Base-by-base conservation (phyloP, 2,113 vertebrate genomes). In the cat (Felis catus) region DNA sequence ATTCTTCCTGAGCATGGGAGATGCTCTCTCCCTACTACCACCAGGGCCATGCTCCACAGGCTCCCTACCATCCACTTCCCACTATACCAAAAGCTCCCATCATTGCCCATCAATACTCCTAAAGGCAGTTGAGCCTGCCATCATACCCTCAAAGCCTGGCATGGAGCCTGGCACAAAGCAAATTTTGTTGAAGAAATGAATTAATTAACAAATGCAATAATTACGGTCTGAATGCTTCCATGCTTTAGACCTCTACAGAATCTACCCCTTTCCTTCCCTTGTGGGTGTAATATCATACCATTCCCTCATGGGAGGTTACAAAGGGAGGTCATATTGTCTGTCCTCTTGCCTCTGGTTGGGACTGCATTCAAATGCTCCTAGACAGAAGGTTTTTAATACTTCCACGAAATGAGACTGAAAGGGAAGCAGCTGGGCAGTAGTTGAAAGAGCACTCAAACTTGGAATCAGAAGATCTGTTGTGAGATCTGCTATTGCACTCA, bases 391-490 rank as follows among this genome's bases (percentile, higher is more conserved):
- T 76, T 96, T 83, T 81, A 86, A 94, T 51, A 66, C 39, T 51
- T 93, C 61, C 39, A 63, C 68, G 80, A 91, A 90, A 92, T 1
- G 9, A 51, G 11, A 19, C 33, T 61, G 51, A 94, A 97, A 96
- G 45, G 48, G 73, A 96, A 92, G 66, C 76, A 85, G 25, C 79
- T 84, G 53, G 70, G 55, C 15, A 91, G n/a, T 74, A 74, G 39
- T 79, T 73, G 71, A 91, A 95, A 93, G 74, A 96, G 21, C 41
- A 41, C 31, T 83, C 83, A 89, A 84, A 82, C 48, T 55, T 87
- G 73, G 53, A 95, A 92, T 88, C 94, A 97, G 93, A 98, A 93
- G 39, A 84, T 63, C 84, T 53, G 48, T 71, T 79, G 36, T 53
- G 41, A 96, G 86, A 95, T 36, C 3, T 81, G 41, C 39, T 89